Evolutionary conservation across 2,888 invertebrate species (phyloP).

Genomic region (Drosophila diplacantha): DNA sequence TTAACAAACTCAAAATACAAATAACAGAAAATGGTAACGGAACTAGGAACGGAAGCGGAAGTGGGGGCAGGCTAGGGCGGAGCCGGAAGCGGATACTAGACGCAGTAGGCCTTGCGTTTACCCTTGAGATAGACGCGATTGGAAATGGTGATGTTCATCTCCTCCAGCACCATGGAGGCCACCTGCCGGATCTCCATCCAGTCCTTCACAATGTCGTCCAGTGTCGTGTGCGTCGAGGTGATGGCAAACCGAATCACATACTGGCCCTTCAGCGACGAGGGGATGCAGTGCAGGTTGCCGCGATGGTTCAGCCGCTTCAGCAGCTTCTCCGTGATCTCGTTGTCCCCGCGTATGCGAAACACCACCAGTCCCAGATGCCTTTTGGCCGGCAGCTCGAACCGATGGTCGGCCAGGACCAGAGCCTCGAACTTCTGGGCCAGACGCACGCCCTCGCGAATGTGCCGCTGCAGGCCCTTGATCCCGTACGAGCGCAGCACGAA

Average conservation of each 20-base stretch:
- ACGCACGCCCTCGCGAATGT: constrained; percentile 93
- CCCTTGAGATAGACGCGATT: constrained; percentile 87
- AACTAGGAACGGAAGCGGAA: constrained; percentile 9
- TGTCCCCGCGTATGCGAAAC: constrained; percentile 91
- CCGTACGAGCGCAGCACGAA: constrained; percentile 97
- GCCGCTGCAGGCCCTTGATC: constrained; percentile 92
- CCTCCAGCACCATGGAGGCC: constrained; percentile 84
- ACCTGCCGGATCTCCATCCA: constrained; percentile 91
- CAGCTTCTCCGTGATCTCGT: constrained; percentile 91
- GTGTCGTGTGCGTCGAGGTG: constrained; percentile 90
- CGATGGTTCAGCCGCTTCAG: constrained; percentile 91
- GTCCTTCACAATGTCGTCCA: constrained; percentile 87
- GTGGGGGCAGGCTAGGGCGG: neutral
- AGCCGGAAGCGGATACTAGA: constrained; percentile 2
- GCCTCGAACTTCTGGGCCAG: constrained; percentile 95
- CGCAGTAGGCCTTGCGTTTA: constrained; percentile 73
- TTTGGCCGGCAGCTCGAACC: constrained; percentile 94
- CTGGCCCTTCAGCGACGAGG: constrained; percentile 92
- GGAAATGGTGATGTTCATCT: constrained; percentile 80
- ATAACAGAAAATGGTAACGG: constrained; percentile 19
- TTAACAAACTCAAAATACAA: constrained; percentile 35
- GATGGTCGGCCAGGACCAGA: constrained; percentile 86
- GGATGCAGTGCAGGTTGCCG: constrained; percentile 95
- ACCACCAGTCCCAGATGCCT: constrained; percentile 93
- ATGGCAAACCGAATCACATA: constrained; percentile 95